phyloP scores from a whole-genome alignment of 2,113 vertebrate species.

The Pachyramphus minor region DNA sequence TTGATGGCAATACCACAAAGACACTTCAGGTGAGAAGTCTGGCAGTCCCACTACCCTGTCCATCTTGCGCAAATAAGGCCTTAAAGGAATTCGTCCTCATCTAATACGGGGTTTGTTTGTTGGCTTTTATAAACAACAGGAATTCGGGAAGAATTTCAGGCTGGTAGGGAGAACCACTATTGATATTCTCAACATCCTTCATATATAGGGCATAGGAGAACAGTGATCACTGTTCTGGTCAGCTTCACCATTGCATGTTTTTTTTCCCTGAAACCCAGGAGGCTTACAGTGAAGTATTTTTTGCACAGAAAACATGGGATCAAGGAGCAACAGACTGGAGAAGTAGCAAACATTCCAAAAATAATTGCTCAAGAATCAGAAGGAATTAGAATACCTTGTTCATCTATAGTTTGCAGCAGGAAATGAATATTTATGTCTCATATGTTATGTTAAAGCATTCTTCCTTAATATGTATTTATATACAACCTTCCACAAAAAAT shows the following conservation, averaged over 20 bases:
- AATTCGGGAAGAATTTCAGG: not conserved
- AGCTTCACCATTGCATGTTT: not conserved
- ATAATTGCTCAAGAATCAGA: constrained; percentile 18
- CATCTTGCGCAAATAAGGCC: not conserved
- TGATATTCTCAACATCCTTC: not conserved
- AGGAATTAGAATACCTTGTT: constrained; percentile 44
- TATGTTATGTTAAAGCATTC: constrained; percentile 64
- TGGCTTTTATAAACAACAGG: not conserved
- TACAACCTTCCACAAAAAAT: constrained; percentile 57
- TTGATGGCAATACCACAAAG: not conserved
- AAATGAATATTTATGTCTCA: constrained; percentile 65
- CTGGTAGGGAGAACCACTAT: not conserved
- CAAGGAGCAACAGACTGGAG: not conserved
- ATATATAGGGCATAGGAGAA: not conserved
- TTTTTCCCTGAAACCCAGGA: not conserved
- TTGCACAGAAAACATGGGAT: not conserved
- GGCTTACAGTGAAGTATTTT: not conserved
- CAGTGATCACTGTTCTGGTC: not conserved
- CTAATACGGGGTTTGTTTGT: not conserved
- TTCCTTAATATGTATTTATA: constrained; percentile 63
- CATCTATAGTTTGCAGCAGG: constrained; percentile 47
- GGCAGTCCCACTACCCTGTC: not conserved
- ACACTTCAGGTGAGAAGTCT: not conserved
- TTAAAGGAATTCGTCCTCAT: not conserved
- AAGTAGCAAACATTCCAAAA: not conserved